phyloP scores from a whole-genome alignment of 2,888 invertebrate genomes.

The Idaea biselata region DNA sequence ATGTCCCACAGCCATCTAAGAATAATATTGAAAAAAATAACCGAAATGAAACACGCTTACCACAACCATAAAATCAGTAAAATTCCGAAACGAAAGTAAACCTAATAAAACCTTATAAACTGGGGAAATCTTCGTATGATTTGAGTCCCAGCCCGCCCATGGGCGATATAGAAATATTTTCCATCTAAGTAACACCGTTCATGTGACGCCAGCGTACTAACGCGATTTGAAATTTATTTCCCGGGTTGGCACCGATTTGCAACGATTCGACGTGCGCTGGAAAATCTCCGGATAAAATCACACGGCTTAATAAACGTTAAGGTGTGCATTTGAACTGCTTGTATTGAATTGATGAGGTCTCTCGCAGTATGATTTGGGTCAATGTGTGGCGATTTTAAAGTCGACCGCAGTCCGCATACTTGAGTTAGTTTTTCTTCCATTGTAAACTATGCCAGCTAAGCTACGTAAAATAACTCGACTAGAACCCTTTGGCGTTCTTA shows the following conservation, averaged over 20 bases:
- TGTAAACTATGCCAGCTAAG: too few relatives aligned
- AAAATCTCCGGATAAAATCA: conserved; percentile 20
- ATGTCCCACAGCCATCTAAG: too few relatives aligned
- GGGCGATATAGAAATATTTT: conserved; percentile 69
- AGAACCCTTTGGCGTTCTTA: too few relatives aligned
- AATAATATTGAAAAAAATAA: too few relatives aligned
- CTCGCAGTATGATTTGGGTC: not conserved
- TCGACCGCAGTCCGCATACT: too few relatives aligned
- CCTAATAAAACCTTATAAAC: not conserved
- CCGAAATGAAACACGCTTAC: not conserved
- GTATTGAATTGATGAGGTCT: conserved; percentile 1
- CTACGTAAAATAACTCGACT: too few relatives aligned
- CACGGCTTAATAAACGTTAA: conserved; percentile 15
- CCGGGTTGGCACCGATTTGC: conserved; percentile 42
- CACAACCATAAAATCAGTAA: not conserved
- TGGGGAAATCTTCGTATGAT: not conserved
- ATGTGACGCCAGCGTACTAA: conserved; percentile 55
- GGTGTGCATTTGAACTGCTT: conserved; percentile 9
- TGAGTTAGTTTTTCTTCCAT: too few relatives aligned
- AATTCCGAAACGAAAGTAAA: not conserved
- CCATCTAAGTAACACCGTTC: conserved; percentile 62
- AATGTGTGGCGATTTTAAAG: not conserved
- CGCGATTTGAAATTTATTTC: conserved; percentile 68
- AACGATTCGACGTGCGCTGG: conserved; percentile 30
- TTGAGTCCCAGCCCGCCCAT: conserved; percentile 49